Evolutionary conservation across 2,113 vertebrate species (phyloP), one percentile per base, ranked within the genome.

Genomic region (Gadus macrocephalus): DNA sequence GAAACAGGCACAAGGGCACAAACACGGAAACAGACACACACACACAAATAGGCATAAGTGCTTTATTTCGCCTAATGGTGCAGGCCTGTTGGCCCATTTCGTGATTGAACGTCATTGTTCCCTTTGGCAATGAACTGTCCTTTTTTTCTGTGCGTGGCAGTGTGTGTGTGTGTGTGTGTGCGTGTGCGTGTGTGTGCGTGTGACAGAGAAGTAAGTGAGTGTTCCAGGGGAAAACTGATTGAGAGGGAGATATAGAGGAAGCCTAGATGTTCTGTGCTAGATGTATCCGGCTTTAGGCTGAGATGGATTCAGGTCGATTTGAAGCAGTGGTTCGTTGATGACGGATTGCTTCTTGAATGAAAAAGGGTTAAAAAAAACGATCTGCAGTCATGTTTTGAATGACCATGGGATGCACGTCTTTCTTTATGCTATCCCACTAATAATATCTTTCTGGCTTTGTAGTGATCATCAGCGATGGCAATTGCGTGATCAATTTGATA

Each of bases 51-150:
- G 66, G 31, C 64, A 3, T 38, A 58, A 12, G 65, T 66, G 53
- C 19, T 67, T 71, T 31, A 61, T 9, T 25, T 17, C 28, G 27
- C 64, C 11, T 64, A 61, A 71, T 49, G 53, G 56, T 59, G 59
- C 68, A 64, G 62, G 53, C 25, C 6, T 28, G 35, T 42, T 66
- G 53, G 64, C 17, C 63, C 28, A 19, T 67, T 67, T 76, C 35
- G 9, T 42, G 62, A 73, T 69, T 55, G 53, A 73, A 59, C 27
- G 0, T 2, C 31, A 58, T 5, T 53, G 27, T 53, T 15, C 19
- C 49, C 16, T 61, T 63, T 59, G 68, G 53, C 20, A 5, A 16
- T 66, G 15, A 67, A 38, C 35, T 0, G 16, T 31, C 61, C 66
- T 28, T 68, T 59, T 55, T n/a, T 42, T 53, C 20, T 69, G 20